phyloP scores from a whole-genome alignment of 2,113 vertebrate species.

The Phasianus colchicus region DNA sequence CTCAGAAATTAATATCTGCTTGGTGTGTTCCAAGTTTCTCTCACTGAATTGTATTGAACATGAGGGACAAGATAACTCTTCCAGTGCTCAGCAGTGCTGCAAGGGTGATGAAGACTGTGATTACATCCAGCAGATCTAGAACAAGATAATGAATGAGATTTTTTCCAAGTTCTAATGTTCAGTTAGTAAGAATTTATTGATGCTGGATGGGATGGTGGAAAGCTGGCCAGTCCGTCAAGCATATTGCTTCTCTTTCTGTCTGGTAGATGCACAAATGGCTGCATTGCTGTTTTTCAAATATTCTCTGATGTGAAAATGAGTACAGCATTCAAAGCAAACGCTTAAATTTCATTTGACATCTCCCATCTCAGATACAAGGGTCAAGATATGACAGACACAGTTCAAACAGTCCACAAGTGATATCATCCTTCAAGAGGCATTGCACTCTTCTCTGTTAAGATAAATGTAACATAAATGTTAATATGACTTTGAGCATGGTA shows the following conservation, averaged over 20 bases:
- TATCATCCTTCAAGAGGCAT: not conserved
- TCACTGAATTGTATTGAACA: not conserved
- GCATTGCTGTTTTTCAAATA: not conserved
- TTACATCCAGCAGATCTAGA: not conserved
- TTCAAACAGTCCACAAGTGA: not conserved
- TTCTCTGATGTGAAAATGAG: not conserved
- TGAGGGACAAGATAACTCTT: not conserved
- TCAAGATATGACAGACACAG: not conserved
- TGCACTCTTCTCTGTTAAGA: not conserved
- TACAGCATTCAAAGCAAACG: not conserved
- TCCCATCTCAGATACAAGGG: not conserved
- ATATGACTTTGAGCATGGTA: not conserved
- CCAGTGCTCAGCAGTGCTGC: not conserved
- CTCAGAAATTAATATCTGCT: not conserved
- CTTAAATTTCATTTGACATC: not conserved
- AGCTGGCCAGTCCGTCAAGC: not conserved
- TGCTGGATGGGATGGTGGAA: not conserved
- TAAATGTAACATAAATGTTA: not conserved
- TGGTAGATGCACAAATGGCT: not conserved
- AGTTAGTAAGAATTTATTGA: not conserved
- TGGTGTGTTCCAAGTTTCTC: not conserved
- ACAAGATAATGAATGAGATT: not conserved
- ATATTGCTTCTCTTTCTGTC: not conserved
- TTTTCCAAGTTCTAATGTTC: conserved; percentile 6
- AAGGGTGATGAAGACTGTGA: not conserved